A percentile compares a stretch with the other conserved stretches of the same genome.
These are phyloP conservation scores for Manacus vitellinus DNA, from an alignment of 2,113 vertebrate species.

Conservation along the genomic window DNA sequence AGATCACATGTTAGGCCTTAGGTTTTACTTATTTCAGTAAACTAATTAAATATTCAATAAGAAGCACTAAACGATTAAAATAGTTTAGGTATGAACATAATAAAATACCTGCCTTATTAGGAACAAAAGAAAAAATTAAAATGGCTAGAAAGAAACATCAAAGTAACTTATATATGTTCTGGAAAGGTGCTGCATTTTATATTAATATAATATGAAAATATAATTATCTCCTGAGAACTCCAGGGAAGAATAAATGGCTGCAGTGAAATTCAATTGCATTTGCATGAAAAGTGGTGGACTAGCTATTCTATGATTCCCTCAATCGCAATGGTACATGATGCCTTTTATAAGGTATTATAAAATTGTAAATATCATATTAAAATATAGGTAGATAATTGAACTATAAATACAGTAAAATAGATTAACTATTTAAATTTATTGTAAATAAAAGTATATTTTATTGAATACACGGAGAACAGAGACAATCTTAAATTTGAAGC, in stretches of 20 bases:
- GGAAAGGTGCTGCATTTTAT: neutral
- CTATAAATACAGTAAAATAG: neutral
- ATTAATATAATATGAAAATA: neutral
- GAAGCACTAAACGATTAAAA: neutral
- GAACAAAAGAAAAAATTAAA: neutral
- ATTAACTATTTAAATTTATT: neutral
- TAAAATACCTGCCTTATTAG: neutral
- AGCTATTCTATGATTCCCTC: neutral
- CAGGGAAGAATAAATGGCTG: neutral
- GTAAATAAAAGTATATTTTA: neutral
- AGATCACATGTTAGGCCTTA: neutral
- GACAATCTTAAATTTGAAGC: neutral
- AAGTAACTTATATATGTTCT: neutral
- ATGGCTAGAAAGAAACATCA: neutral
- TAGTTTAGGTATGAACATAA: neutral
- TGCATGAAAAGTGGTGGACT: neutral
- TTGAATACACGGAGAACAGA: neutral
- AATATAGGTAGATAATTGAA: neutral
- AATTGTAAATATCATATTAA: neutral
- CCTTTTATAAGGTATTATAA: neutral
- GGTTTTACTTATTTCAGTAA: neutral
- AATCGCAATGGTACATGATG: rapidly evolving
- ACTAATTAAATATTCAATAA: neutral
- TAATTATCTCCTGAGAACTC: neutral
- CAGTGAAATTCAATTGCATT: neutral